Evolutionary conservation across 2,113 vertebrate genomes (phyloP), one percentile per base, ranked within the genome.

Genomic region (Ramphastos sulfuratus): DNA sequence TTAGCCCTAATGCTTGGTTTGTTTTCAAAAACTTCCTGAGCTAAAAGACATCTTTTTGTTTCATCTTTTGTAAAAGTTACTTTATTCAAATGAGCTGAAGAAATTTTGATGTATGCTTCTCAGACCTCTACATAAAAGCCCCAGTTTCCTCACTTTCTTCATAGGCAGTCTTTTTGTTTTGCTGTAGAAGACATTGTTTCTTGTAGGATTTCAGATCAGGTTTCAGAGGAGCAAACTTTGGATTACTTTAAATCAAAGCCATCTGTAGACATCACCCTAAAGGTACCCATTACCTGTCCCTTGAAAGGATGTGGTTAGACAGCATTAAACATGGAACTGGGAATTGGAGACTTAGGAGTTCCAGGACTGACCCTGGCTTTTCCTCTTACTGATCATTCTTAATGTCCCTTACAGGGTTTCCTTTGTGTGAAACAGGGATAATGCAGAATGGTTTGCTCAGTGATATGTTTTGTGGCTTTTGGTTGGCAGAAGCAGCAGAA

Each of bases 101-200:
- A 42, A 54, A 14, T 58, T 12, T 16, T 48, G 1, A 12, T 17
- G 30, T 61, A 30, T 37, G 31, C 9, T 67, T 63, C 17, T 17
- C 15, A 71, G 56, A 12, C 9, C 4, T 65, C 20, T 70, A 44
- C 12, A 7, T 8, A 37, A 42, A 15, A 54, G n/a, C 28, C 7
- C 3, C 1, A 6, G 0, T 64, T 64, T 83, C 5, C 52, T 52
- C 8, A 3, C 8, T 60, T 94, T 44, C 28, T 56, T 77, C 18
- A 21, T 21, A 15, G 13, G 9, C 13, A 4, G 0, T 16, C 2
- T 42, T 73, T 81, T 64, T 56, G 5, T 28, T 73, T n/a, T 55
- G 10, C 37, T 2, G 1, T 61, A 18, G 8, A 37, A 27, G 8
- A 48, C 27, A 10, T 3, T 23, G 9, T 2, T 3, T 27, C 14